Evolutionary conservation across 2,113 vertebrate species (phyloP), one percentile per base, ranked within the genome.

Genomic region (Rhinopomastus cyanomelas): DNA sequence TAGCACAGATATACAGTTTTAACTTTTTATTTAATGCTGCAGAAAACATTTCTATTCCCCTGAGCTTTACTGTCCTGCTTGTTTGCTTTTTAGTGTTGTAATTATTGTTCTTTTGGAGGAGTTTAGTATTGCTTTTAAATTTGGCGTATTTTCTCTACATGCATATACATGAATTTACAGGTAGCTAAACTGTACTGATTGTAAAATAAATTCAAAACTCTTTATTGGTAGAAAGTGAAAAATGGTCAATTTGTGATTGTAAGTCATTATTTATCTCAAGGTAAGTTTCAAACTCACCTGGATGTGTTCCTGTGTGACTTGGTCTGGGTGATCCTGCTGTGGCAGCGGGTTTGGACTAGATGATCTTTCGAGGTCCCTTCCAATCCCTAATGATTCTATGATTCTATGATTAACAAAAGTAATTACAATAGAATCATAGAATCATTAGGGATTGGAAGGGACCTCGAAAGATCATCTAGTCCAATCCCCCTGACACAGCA

Each of bases 21-120:
- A 95, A 96, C 89, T 93, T 96, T 95, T 90, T 85, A 95, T 95
- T 95, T 91, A 87, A 36, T 94, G 67, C 88, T 86, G 56, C 71
- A 85, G 90, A 89, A 95, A 92, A 83, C 79, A 91, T 93, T 81
- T 25, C 44, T 52, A 44, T 74, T 89, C 71, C 59, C 59, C 23
- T 73, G 81, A 92, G 85, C 81, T 75, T 91, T 84, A 49, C 83
- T 88, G 83, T 88, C 84, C 80, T 94, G 36, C 78, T 88, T 85
- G 59, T 86, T 88, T 94, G 78, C 84, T 80, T 73, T 91, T 87
- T 77, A 81, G 61, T 71, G 30, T 29, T 68, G 32, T 85, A 46
- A 88, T 91, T 91, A 86, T 75, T 88, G 56, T 44, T 80, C 48
- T 94, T 97, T 92, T 81, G 57, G 56, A 73, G 76, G 39, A 25